Evolutionary conservation across 64 coral and sea anemone genomes (phyloP).

Genomic region (Porites lutea): DNA sequence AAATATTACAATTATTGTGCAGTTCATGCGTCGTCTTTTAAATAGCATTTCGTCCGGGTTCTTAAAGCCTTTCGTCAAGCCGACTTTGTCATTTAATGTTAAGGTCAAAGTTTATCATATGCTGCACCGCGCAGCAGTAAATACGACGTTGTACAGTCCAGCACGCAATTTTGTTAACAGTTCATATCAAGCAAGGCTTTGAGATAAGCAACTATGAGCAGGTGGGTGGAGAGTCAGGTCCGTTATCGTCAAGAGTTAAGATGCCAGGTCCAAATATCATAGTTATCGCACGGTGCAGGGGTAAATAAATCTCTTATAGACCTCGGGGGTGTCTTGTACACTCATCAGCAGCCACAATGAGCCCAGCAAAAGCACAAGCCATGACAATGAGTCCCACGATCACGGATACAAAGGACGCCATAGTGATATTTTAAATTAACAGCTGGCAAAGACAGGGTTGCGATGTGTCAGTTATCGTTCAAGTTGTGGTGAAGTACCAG

Average conservation of each 20-base stretch:
- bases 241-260: neutral
- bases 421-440: neutral
- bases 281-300: neutral
- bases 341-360: slow-evolving; percentile 83
- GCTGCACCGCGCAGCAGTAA: neutral
- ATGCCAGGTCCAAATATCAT: neutral
- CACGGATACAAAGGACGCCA: slow-evolving; percentile 52
- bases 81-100: neutral
- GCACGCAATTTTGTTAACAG: neutral
- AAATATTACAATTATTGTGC: too few relatives aligned
- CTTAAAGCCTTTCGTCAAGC: neutral
- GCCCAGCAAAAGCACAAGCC: slow-evolving; percentile 73
- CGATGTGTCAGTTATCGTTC: neutral
- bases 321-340: slow-evolving; percentile 54
- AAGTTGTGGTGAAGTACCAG: too few relatives aligned
- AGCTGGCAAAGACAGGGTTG: neutral
- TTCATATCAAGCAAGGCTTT: neutral
- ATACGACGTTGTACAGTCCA: neutral
- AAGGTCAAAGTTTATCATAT: neutral
- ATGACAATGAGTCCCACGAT: slow-evolving; percentile 69
- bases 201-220: neutral
- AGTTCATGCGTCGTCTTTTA: too few relatives aligned
- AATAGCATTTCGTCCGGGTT: too few relatives aligned
- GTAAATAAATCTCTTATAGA: slow-evolving; percentile 21
- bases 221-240: neutral